Evolutionary conservation across 2,113 vertebrate species (phyloP).

Genomic region (Ceratotherium simum): DNA sequence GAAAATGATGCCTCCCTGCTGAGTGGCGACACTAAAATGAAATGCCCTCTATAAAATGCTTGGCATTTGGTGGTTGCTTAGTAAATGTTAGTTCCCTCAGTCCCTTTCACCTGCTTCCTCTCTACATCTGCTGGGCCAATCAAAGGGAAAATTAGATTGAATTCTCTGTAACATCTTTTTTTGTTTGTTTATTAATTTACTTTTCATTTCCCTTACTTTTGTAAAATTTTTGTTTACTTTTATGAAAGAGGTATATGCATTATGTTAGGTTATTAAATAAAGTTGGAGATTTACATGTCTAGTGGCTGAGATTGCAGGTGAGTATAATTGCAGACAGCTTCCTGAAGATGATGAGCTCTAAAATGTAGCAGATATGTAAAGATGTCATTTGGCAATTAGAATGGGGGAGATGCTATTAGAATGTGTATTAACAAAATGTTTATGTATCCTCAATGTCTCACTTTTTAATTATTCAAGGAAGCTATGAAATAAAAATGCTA

Average conservation of each 20-base stretch:
- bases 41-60: neutral
- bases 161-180: neutral
- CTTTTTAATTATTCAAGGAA: conserved; percentile 60
- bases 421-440: neutral
- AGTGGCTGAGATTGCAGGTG: neutral
- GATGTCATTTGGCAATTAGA: neutral
- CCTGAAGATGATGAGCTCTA: neutral
- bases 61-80: neutral
- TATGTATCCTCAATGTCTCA: neutral
- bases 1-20: neutral
- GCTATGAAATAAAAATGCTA: conserved; percentile 26
- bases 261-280: neutral
- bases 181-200: neutral
- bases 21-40: neutral
- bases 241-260: neutral
- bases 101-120: neutral
- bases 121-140: too few species aligned
- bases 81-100: neutral
- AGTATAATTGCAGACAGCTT: neutral
- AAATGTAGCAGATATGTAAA: neutral
- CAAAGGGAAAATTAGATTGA: neutral
- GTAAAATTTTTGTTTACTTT: neutral
- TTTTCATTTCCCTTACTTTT: neutral
- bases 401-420: neutral
- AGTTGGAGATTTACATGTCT: neutral